phyloP scores from a whole-genome alignment of 2,113 vertebrate genomes.

The Gadus chalcogrammus region DNA sequence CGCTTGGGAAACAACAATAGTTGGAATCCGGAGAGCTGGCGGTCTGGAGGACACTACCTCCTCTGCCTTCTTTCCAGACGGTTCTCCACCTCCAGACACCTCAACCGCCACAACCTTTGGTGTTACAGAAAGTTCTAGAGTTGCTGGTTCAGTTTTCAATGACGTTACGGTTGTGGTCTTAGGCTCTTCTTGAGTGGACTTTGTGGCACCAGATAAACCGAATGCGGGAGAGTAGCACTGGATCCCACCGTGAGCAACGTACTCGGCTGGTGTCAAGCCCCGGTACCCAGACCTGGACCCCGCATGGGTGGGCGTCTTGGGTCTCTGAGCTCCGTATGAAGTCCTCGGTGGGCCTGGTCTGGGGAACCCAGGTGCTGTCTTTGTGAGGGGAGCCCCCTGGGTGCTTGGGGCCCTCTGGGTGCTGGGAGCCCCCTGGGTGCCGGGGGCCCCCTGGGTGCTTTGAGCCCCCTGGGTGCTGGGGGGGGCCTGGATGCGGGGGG shows the following conservation, averaged over 20 bases:
- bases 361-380: slow-evolving; percentile 43
- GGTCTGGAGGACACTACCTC: slow-evolving; percentile 7
- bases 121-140: slow-evolving; percentile 21
- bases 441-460: slow-evolving; percentile 45
- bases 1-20: slow-evolving; percentile 50
- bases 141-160: slow-evolving; percentile 20
- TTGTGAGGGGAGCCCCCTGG: slow-evolving; percentile 47
- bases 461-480: slow-evolving; percentile 43
- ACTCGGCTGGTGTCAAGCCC: slow-evolving; percentile 72
- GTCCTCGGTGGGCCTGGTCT: slow-evolving; percentile 56
- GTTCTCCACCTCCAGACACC: slow-evolving; percentile 27
- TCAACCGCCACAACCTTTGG: slow-evolving; percentile 16
- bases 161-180: slow-evolving; percentile 30
- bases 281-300: slow-evolving; percentile 61
- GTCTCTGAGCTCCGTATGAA: slow-evolving; percentile 56
- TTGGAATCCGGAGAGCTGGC: slow-evolving; percentile 28
- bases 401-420: not conserved
- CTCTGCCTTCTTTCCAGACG: slow-evolving; percentile 20
- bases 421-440: slow-evolving; percentile 40
- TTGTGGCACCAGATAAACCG: slow-evolving; percentile 42
- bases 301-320: slow-evolving; percentile 59
- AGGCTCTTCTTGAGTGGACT: slow-evolving; percentile 32
- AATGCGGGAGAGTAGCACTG: slow-evolving; percentile 61
- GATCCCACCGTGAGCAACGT: slow-evolving; percentile 72
- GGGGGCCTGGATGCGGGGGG: slow-evolving; percentile 34